Evolutionary conservation across 2,888 invertebrate species (phyloP), one percentile per base, ranked within the genome.

Genomic region (Tachystola acroxantha): DNA sequence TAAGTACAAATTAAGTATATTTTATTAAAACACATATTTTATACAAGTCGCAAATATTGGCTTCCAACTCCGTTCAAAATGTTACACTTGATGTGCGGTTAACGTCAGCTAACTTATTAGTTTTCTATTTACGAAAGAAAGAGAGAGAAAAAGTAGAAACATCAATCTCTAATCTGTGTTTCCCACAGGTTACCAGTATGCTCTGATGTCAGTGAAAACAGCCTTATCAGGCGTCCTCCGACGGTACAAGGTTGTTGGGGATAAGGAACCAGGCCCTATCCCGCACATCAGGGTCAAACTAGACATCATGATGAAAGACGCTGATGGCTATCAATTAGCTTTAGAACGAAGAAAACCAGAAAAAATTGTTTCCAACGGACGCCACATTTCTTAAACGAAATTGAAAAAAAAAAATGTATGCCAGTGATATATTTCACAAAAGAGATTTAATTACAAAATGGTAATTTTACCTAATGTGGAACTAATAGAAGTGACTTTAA

Each of bases 271-370:
- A 1, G 53, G 64, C 4, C 61, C 67, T 0, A 42, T 51, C 1
- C 81, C 82, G 1, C 53, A 59, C 12, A 77, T 84, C n/a, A 58
- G 64, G 36, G 69, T 76, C 1, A 82, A 82, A 46, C 39, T 81
- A 1, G 80, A 81, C 38, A 50, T 85, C 12, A 82, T 82, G 79
- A 79, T 85, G 82, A 85, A 81, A 44, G 76, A 72, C 1, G 73
- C 71, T 0, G 78, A 81, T 10, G 77, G 69, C 0, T 81, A 77
- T 39, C 45, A 70, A 43, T 34, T 84, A 1, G 59, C 67, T 6
- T 43, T 84, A 24, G 66, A 73, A 41, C 53, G 38, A 29, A 65
- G 61, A 45, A 57, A 62, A 46, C 34, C 53, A 16, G 27, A 33
- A 14, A 24, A 38, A 30, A 13, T 28, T 14, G 7, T 11, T 13